Evolutionary conservation across 2,113 vertebrate species (phyloP).

Genomic region (Electrona antarctica): DNA sequence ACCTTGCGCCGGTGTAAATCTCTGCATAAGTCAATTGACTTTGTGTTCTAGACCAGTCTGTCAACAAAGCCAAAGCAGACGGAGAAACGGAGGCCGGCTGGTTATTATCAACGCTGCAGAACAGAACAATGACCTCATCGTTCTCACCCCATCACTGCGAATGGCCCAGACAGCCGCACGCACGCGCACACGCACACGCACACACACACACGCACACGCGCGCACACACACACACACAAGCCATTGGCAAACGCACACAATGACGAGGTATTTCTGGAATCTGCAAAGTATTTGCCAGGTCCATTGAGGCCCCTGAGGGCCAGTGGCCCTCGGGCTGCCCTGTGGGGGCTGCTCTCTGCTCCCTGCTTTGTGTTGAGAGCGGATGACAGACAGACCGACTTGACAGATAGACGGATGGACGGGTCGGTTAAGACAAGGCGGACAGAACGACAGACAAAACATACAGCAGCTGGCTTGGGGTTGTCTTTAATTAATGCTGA

Average conservation of each 20-base stretch:
- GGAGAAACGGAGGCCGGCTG: slow-evolving; percentile 41
- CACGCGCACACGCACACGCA: slow-evolving; percentile 29
- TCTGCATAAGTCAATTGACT: slow-evolving; percentile 51
- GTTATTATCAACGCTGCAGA: slow-evolving; percentile 31
- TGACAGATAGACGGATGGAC: slow-evolving; percentile 49
- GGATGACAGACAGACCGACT: slow-evolving; percentile 58
- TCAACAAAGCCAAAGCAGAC: slow-evolving; percentile 34
- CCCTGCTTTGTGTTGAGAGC: slow-evolving; percentile 62
- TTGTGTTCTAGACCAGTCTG: slow-evolving; percentile 8
- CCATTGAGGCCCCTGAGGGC: slow-evolving; percentile 54
- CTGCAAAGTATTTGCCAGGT: slow-evolving; percentile 62
- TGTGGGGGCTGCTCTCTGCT: slow-evolving; percentile 39
- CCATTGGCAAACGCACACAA: slow-evolving; percentile 46
- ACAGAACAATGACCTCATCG: slow-evolving; percentile 33
- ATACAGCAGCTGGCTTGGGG: slow-evolving; percentile 49
- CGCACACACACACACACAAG: slow-evolving; percentile 48
- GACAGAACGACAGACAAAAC: too few relatives aligned
- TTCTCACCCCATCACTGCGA: slow-evolving; percentile 31
- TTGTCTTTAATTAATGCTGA: slow-evolving; percentile 16
- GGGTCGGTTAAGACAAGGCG: slow-evolving; percentile 34
- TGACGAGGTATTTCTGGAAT: slow-evolving; percentile 75
- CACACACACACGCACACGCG: slow-evolving; percentile 37
- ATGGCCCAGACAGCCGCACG: slow-evolving; percentile 37
- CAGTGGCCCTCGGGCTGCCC: slow-evolving; percentile 45
- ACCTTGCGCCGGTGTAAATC: slow-evolving; percentile 41